Conservation (phyloP, 2,888 invertebrate species). For the Arrhopalites spinosus region DNA sequence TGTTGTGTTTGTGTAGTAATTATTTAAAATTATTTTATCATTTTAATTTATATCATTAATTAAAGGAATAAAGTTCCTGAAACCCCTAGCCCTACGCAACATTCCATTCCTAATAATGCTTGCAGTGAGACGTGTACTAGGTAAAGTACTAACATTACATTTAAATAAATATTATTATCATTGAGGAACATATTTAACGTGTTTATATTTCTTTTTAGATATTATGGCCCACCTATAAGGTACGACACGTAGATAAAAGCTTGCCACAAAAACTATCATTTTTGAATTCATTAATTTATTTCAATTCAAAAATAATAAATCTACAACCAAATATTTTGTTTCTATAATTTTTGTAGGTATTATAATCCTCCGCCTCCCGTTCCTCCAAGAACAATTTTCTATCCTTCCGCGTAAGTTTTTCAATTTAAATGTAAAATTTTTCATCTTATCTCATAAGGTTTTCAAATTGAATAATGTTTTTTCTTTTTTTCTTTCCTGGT, state of each 20-base stretch:
- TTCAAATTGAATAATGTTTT: background rate
- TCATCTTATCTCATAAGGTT: too few relatives aligned
- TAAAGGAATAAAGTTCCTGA: slow-evolving; percentile 51
- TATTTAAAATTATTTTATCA: background rate
- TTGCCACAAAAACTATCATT: slow-evolving; percentile 53
- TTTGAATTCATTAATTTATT: background rate
- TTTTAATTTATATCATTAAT: slow-evolving; percentile 48
- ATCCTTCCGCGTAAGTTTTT: too few relatives aligned
- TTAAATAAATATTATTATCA: too few relatives aligned
- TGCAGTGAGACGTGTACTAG: slow-evolving; percentile 48
- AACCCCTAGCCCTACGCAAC: slow-evolving; percentile 55
- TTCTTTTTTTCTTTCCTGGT: too few relatives aligned
- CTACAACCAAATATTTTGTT: background rate
- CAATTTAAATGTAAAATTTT: too few relatives aligned
- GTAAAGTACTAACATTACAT: too few relatives aligned
- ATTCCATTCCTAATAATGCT: slow-evolving; percentile 26
- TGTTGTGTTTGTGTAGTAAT: background rate
- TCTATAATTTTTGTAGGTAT: background rate
- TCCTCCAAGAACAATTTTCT: slow-evolving; percentile 41
- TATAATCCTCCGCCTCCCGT: slow-evolving; percentile 55
- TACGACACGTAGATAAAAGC: slow-evolving; percentile 46
- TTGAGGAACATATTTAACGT: too few relatives aligned
- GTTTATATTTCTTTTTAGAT: too few relatives aligned
- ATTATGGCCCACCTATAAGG: slow-evolving; percentile 55
- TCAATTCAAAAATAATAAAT: background rate